Evolutionary conservation across 1,140 invertebrate genomes (phyloP), one percentile per base, ranked within the genome.

Genomic region (Habropoda laboriosa): DNA sequence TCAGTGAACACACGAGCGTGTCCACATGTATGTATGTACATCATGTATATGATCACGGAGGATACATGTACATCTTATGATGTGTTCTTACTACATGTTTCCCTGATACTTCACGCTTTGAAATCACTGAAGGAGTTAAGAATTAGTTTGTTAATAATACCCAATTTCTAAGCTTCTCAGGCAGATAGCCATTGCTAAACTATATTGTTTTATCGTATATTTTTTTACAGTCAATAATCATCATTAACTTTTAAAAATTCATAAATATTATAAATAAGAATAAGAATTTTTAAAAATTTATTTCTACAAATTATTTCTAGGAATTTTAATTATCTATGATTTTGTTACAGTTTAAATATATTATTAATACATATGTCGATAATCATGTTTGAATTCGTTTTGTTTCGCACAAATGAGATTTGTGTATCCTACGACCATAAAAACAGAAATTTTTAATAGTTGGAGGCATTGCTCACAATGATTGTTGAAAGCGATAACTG

Each of bases 61-160:
- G 4, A 42, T 3, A 30, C 27, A 40, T 8, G 18, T 42, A n/a
- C 7, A 12, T 35, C 57, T 18, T 45, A 53, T 40, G 38, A 7
- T 30, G 24, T 27, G 6, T 27, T 60, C 7, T 30, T 35, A 18
- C 0, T n/a, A 35, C 32, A 8, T 61, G 32, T 18, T 49, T 35
- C 5, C 57, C 71, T 74, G 58, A 24, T 74, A 63, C 42, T 51
- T 51, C 45, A 40, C 58, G n/a, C 13, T 61, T 74, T 51, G 16
- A 5, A 74, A 74, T 74, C 57, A 63, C 71, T 63, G 21, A 74
- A 63, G 57, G 42, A 73, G 30, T 73, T 73, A 13, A 21, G 16
- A 38, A 27, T 61, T 40, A 51, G 18, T 51, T 58, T 51, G 12
- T 51, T 74, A 60, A 74, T 40, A 35, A 60, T 16, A 61, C 3